These are phyloP conservation scores for Volucella inflata DNA, from an alignment of 2,888 invertebrate genomes.

Conservation along the genomic window DNA sequence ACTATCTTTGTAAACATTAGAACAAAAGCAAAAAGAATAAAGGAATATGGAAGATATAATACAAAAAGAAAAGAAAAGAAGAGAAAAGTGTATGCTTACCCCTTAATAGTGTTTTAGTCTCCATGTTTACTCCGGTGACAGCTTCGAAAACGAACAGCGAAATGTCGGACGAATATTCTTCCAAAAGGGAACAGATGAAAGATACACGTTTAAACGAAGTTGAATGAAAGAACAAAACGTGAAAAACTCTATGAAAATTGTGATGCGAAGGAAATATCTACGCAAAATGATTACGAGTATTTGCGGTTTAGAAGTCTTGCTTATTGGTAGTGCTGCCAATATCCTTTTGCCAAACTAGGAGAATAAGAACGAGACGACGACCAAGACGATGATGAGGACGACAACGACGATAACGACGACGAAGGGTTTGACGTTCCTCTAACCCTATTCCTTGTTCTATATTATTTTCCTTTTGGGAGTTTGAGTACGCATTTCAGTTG, in stretches of 20 bases:
- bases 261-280: conserved; percentile 2
- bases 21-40: background rate
- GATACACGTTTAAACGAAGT: background rate
- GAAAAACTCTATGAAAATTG: background rate
- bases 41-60: no score
- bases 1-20: conserved; percentile 5
- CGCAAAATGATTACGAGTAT: conserved; percentile 35
- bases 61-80: background rate
- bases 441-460: conserved; percentile 34
- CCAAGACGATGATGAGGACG: no score
- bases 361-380: no score
- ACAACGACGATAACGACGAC: no score
- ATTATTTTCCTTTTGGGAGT: conserved; percentile 54
- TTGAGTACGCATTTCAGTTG: conserved; percentile 56
- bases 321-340: conserved; percentile 16
- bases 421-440: background rate
- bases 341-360: background rate
- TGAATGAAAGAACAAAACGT: conserved; percentile 14
- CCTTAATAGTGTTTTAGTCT: conserved; percentile 76
- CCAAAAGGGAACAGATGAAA: conserved; percentile 19
- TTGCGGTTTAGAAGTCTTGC: conserved; percentile 49
- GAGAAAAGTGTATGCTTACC: conserved; percentile 70
- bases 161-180: conserved; percentile 19
- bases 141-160: conserved; percentile 39
- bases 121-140: conserved; percentile 74